Conservation (phyloP, 2,888 invertebrate species). For the Dolomedes plantarius region DNA sequence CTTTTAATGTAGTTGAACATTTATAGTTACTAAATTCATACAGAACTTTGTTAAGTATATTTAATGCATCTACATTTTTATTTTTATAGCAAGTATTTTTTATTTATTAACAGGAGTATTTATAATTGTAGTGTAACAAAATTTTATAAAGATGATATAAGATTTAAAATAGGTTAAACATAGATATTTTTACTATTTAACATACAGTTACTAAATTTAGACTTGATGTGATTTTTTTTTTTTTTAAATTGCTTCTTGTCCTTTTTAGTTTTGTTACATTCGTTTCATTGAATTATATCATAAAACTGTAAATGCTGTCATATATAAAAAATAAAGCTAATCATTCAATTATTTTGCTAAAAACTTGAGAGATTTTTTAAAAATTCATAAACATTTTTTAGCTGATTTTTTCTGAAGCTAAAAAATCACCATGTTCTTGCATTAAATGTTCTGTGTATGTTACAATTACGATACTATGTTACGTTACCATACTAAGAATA, state of each 20-base stretch:
- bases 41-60: slow-evolving; percentile 1
- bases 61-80: neutral
- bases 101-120: neutral
- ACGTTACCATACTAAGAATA: no score
- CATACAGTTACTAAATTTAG: neutral
- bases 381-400: neutral
- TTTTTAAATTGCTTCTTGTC: neutral
- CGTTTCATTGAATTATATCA: slow-evolving; percentile 28
- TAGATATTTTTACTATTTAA: neutral
- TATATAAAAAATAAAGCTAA: slow-evolving; percentile 65
- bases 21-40: neutral
- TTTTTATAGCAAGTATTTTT: neutral
- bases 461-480: no score
- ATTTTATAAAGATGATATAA: neutral
- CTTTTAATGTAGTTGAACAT: slow-evolving; percentile 11
- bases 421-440: no score
- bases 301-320: slow-evolving; percentile 52
- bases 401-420: no score
- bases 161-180: neutral
- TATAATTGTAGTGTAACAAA: neutral
- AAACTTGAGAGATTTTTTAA: slow-evolving; percentile 1
- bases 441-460: no score
- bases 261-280: neutral
- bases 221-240: neutral
- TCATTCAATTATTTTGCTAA: slow-evolving; percentile 66